These are phyloP conservation scores for Sicus ferrugineus DNA, from an alignment of 2,888 invertebrate species.

Conservation along the genomic window DNA sequence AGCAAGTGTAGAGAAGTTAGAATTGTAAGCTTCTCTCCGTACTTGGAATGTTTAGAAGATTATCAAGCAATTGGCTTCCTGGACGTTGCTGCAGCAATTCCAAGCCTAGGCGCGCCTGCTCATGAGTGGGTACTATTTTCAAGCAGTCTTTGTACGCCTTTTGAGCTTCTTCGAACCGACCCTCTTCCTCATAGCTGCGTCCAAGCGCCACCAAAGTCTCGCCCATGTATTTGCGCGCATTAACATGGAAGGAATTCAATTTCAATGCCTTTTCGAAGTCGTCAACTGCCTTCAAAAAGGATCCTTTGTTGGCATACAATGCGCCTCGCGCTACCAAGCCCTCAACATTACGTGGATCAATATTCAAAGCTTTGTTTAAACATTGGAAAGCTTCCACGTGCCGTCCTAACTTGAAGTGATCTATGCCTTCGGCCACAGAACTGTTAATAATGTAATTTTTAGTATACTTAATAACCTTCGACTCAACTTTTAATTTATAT, in stretches of 20 bases:
- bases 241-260: slow-evolving; percentile 87
- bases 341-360: slow-evolving; percentile 91
- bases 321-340: slow-evolving; percentile 92
- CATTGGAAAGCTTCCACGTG: slow-evolving; percentile 95
- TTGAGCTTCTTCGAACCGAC: slow-evolving; percentile 83
- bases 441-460: neutral
- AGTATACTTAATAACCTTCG: neutral
- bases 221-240: slow-evolving; percentile 92
- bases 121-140: slow-evolving; percentile 84
- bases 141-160: slow-evolving; percentile 86
- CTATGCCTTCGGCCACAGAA: slow-evolving; percentile 93
- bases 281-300: slow-evolving; percentile 90
- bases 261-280: slow-evolving; percentile 93
- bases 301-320: slow-evolving; percentile 91
- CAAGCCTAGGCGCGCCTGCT: slow-evolving; percentile 84
- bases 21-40: neutral
- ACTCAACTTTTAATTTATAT: neutral
- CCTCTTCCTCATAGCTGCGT: slow-evolving; percentile 86
- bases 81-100: slow-evolving; percentile 79
- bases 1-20: neutral
- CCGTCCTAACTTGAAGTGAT: slow-evolving; percentile 90
- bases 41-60: slow-evolving; percentile 38
- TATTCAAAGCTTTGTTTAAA: slow-evolving; percentile 89
- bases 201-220: slow-evolving; percentile 91
- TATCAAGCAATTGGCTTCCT: slow-evolving; percentile 38